phyloP scores from a whole-genome alignment of 2,888 invertebrate species.

The Labia minor region DNA sequence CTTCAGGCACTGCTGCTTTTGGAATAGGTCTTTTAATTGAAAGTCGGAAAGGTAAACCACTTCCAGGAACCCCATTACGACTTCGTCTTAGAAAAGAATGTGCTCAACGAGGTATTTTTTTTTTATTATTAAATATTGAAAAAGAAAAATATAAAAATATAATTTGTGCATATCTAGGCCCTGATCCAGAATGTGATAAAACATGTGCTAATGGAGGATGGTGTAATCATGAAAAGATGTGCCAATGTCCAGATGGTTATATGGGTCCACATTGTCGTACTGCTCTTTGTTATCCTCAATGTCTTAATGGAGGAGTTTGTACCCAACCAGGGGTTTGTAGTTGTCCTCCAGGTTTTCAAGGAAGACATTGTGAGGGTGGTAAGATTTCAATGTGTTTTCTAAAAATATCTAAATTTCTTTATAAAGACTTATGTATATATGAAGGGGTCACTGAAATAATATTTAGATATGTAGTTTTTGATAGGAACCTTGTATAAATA shows the following conservation, averaged over 20 bases:
- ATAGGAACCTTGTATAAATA: too few species aligned
- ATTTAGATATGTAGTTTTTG: too few species aligned
- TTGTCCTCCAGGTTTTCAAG: conserved; percentile 83
- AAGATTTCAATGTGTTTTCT: conserved; percentile 31
- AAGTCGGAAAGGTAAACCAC: conserved; percentile 62
- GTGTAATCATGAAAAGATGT: conserved; percentile 73
- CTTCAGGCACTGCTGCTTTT: conserved; percentile 77
- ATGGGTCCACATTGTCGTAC: conserved; percentile 83
- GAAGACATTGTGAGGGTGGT: conserved; percentile 85
- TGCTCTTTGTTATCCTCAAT: conserved; percentile 82
- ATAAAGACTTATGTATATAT: neutral
- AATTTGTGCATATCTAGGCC: conserved; percentile 42
- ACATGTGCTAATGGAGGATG: conserved; percentile 77
- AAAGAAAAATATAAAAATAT: neutral
- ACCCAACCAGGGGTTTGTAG: conserved; percentile 81
- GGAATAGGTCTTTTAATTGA: conserved; percentile 76
- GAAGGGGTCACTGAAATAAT: neutral
- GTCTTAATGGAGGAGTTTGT: conserved; percentile 86
- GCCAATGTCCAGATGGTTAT: conserved; percentile 81
- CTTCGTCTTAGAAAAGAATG: conserved; percentile 85
- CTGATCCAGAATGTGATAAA: conserved; percentile 80
- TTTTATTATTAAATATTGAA: conserved; percentile 20
- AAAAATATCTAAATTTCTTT: too few species aligned
- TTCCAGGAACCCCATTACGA: conserved; percentile 78
- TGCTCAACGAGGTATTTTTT: conserved; percentile 78